These are phyloP conservation scores for Pogonus chalceus DNA, from an alignment of 1,140 invertebrate genomes.

Conservation along the genomic window DNA sequence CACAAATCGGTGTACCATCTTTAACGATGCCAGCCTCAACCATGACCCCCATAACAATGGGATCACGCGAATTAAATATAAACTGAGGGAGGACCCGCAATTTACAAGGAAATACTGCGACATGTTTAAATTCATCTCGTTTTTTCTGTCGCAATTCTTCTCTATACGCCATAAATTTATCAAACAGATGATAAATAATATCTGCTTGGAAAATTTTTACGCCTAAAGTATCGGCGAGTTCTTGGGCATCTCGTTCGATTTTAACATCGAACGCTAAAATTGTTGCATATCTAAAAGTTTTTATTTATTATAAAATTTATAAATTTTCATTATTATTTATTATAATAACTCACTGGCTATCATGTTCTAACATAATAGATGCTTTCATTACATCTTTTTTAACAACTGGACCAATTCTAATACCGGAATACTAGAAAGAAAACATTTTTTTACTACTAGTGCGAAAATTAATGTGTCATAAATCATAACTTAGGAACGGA, in stretches of 20 bases:
- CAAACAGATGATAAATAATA: slow-evolving; percentile 99
- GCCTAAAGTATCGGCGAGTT: slow-evolving; percentile 85
- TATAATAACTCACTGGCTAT: slow-evolving; percentile 71
- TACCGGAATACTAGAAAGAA: slow-evolving; percentile 83
- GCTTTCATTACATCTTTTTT: slow-evolving; percentile 99
- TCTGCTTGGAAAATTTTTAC: slow-evolving; percentile 98
- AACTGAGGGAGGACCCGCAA: slow-evolving; percentile 70
- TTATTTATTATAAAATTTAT: no score
- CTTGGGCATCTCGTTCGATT: slow-evolving; percentile 94
- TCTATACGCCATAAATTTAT: slow-evolving; percentile 90
- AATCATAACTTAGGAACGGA: no score
- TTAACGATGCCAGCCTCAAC: slow-evolving; percentile 93
- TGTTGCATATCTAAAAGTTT: slow-evolving; percentile 69
- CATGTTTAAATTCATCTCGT: slow-evolving; percentile 87
- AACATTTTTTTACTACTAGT: no score
- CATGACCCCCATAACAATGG: slow-evolving; percentile 92
- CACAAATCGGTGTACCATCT: slow-evolving; percentile 93
- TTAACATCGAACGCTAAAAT: slow-evolving; percentile 99
- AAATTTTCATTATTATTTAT: neutral
- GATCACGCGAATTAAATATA: slow-evolving; percentile 96
- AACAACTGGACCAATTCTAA: slow-evolving; percentile 98
- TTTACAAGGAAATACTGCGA: slow-evolving; percentile 98
- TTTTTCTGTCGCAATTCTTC: slow-evolving; percentile 90
- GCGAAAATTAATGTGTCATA: no score
- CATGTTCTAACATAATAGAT: slow-evolving; percentile 97